Base-by-base conservation (phyloP, 1,140 invertebrate genomes). In the Macrobrachium rosenbergii region DNA sequence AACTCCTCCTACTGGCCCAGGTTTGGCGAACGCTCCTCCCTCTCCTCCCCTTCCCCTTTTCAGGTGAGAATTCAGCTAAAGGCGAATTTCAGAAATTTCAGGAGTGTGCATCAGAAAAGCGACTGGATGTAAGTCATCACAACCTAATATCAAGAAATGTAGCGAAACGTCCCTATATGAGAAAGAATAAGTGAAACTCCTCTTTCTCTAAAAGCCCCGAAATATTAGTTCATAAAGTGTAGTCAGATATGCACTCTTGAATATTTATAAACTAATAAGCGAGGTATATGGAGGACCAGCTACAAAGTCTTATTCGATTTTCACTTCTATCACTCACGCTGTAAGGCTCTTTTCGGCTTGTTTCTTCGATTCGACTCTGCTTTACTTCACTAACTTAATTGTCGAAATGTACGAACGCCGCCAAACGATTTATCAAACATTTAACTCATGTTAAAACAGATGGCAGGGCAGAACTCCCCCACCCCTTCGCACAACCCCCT, bases 261-360 rank as follows among this genome's bases (percentile, higher is more conserved):
- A 80, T 80, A 80, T 80, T 80, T 80, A 80, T 63, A 80, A 62
- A 80, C 21, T 80, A 80, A 63, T 80, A 80, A 80, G 78, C 62
- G 19, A 80, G 60, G 78, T 63, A 80, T 80, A 80, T 80, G 59
- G 78, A 62, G 78, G 78, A 80, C 52, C 11, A 60, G 23, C 21
- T 28, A 63, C 21, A 23, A 28, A 80, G 60, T 63, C 21, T 43
- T 19, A 37, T 80, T 63, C 63, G 78, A 43, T 80, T 37, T 23
- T 80, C 21, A 63, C 19, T 60, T 63, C 78, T 63, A 10, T 43
- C 12, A 43, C 60, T 63, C 14, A 62, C 14, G 19, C 21, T 11
- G 37, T 21, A 80, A 80, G 60, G 78, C 7, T 28, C 58, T 14
- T 79, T 79, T 63, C 28, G 16, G 78, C 58, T 23, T 28, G 78